phyloP scores from a whole-genome alignment of 2,797 vertebrate species.

The Graptemys geographica region DNA sequence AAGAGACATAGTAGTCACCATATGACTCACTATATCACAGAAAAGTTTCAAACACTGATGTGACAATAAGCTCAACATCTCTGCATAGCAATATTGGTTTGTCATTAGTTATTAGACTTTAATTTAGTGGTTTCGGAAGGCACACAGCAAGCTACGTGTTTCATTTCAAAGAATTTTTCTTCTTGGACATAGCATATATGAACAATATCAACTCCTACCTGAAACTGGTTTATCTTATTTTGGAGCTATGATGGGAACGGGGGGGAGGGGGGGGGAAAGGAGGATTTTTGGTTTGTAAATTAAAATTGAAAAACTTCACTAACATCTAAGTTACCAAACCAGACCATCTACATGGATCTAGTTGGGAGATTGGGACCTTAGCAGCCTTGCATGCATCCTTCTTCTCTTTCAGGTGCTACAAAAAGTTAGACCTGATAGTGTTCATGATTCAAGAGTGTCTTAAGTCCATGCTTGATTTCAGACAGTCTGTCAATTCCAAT shows the following conservation, averaged over 20 bases:
- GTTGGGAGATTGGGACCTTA: neutral
- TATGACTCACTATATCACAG: neutral
- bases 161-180: neutral
- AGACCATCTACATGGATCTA: neutral
- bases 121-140: neutral
- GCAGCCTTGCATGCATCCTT: neutral
- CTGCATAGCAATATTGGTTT: neutral
- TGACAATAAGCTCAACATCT: neutral
- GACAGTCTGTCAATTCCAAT: neutral
- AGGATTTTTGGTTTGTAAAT: neutral
- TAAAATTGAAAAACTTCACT: too few species aligned
- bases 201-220: slow-evolving; percentile 1
- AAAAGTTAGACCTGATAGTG: slow-evolving; percentile 4
- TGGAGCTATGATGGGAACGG: neutral
- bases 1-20: neutral
- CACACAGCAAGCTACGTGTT: fast-evolving
- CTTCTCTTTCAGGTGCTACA: neutral
- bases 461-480: neutral
- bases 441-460: neutral
- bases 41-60: neutral
- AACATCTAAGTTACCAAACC: neutral
- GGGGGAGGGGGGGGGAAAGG: too few species aligned
- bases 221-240: slow-evolving; percentile 26
- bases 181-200: slow-evolving; percentile 11
- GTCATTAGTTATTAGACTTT: neutral